phyloP scores from a whole-genome alignment of 1,140 invertebrate species.

The Euwallacea fornicatus region DNA sequence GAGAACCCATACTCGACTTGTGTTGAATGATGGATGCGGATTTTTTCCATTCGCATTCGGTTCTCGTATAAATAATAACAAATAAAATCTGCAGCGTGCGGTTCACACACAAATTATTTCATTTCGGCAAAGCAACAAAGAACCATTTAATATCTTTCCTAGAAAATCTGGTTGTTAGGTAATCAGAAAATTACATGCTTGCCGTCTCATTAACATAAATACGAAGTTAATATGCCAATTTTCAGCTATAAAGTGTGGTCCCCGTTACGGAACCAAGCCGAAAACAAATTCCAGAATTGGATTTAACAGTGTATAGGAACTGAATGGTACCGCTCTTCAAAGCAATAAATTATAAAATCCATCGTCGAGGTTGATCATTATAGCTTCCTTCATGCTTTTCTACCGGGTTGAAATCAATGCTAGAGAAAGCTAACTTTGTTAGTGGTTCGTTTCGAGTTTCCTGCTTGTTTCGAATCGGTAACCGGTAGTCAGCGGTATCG shows the following conservation, averaged over 20 bases:
- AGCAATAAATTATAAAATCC: constrained; percentile 27
- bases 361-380: constrained; percentile 29
- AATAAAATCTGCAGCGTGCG: not conserved
- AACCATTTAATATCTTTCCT: not conserved
- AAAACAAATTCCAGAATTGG: not conserved
- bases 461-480: constrained; percentile 28
- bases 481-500: constrained; percentile 32
- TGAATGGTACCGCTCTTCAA: constrained; percentile 1
- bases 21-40: constrained; percentile 19
- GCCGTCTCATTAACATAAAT: not conserved
- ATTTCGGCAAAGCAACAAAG: too few relatives aligned
- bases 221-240: not conserved
- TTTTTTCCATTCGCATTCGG: constrained; percentile 19
- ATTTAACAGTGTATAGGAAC: not conserved
- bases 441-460: constrained; percentile 18
- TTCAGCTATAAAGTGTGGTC: not conserved
- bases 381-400: constrained; percentile 28
- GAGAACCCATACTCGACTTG: constrained; percentile 15
- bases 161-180: not conserved
- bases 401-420: constrained; percentile 33
- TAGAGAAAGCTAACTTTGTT: constrained; percentile 32
- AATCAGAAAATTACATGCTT: too few relatives aligned
- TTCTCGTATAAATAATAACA: not conserved
- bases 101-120: too few relatives aligned
- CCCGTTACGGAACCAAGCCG: not conserved